Evolutionary conservation across 2,797 vertebrate genomes (phyloP), one percentile per base, ranked within the genome.

Genomic region (Acanthiza pusilla): DNA sequence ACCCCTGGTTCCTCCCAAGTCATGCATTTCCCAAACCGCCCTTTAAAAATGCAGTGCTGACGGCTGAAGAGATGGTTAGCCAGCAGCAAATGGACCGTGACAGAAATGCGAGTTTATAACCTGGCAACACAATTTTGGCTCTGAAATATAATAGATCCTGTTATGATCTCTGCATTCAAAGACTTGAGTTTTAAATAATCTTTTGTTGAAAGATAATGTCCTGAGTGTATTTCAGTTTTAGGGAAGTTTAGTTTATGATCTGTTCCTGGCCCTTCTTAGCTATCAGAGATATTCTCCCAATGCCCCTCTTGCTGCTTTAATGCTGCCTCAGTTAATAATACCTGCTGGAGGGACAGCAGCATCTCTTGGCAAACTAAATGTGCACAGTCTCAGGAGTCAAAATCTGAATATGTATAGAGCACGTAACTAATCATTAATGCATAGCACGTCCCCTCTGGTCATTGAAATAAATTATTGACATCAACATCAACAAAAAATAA

Each of bases 391-490:
- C 88, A 48, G 74, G 71, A 94, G 89, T 94, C 82, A 74, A 84
- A 84, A 84, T 93, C 85, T 93, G 95, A 91, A 91, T 89, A 84
- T 89, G 74, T 85, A 88, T 71, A 82, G 79, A 63, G 45, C 5
- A 1, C 0, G 0, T 57, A 88, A 88, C 73, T 36, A 76, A 88
- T 85, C 79, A 61, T 81, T 81, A 94, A 93, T 73, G 83, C 93
- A 78, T 55, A 85, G 43, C 89, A 91, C 5, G 1, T 77, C 67
- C 55, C 80, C 51, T 77, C 76, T 78, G 73, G 91, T 92, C 94
- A 84, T 93, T 88, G 63, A 84, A 92, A 96, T 93, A 71, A 86
- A 89, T 93, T 81, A 89, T 85, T 91, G 94, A 78, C 87, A 89
- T 40, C 55, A 34, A 16, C 40, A 51, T 54, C 34, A 1, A 58